Conservation (phyloP, 2,113 vertebrate genomes). For the Chamaetylas fuelleborni region DNA sequence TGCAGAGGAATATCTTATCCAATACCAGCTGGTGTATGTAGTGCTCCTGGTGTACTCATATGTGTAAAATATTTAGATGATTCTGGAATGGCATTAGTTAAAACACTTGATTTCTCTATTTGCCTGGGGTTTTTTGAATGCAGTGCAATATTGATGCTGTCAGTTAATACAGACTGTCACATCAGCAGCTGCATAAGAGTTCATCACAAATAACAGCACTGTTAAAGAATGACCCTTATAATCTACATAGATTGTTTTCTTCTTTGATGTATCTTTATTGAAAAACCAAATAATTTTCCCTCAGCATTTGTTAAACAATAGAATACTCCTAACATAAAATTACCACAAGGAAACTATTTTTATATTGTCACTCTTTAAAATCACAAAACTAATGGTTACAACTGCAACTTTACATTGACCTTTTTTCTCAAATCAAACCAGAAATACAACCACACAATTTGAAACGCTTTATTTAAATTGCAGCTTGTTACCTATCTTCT, state of each 20-base stretch:
- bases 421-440: neutral
- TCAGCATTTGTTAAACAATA: neutral
- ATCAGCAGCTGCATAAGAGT: neutral
- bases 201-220: neutral
- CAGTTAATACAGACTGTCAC: neutral
- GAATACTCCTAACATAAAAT: neutral
- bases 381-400: neutral
- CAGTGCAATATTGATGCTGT: neutral
- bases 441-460: neutral
- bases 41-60: neutral
- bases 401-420: neutral
- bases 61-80: neutral
- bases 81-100: neutral
- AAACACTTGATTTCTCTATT: neutral
- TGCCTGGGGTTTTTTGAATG: neutral
- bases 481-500: neutral
- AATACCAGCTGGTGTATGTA: neutral
- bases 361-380: neutral
- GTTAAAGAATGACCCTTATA: neutral
- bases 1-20: neutral
- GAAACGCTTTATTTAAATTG: slow-evolving; percentile 1
- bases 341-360: neutral
- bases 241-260: neutral
- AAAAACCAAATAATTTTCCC: neutral
- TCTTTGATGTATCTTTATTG: neutral